Evolutionary conservation across 2,797 vertebrate species (phyloP).

Genomic region (Austrolebias charrua): DNA sequence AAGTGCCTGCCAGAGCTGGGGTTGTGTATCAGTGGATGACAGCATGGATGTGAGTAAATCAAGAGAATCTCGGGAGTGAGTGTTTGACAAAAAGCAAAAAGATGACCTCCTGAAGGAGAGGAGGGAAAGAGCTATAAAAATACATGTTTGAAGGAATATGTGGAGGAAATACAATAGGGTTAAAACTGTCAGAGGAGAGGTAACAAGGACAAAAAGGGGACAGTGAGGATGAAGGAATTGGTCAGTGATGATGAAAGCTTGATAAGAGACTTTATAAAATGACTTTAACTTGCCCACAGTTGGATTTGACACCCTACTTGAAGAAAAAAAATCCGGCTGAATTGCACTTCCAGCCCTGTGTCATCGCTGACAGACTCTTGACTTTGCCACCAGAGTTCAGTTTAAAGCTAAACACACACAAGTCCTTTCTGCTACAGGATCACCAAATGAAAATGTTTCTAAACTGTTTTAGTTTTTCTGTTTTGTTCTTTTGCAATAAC

Average conservation of each 20-base stretch:
- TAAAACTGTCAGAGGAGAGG: constrained; percentile 44
- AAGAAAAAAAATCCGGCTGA: constrained; percentile 37
- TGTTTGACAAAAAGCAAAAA: constrained; percentile 62
- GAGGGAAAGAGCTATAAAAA: constrained; percentile 46
- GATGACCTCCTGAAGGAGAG: constrained; percentile 62
- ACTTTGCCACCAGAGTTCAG: constrained; percentile 33
- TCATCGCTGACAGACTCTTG: constrained; percentile 22
- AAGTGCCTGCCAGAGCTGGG: constrained; percentile 50
- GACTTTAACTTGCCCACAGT: constrained; percentile 26
- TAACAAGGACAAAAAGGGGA: constrained; percentile 48
- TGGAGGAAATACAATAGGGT: constrained; percentile 35
- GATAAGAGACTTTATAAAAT: constrained; percentile 52
- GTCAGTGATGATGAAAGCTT: constrained; percentile 47
- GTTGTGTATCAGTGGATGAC: constrained; percentile 29
- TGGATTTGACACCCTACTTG: constrained; percentile 39
- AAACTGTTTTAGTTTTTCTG: too few relatives aligned
- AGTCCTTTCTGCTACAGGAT: constrained; percentile 5
- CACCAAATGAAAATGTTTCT: not conserved
- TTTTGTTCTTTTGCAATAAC: not conserved
- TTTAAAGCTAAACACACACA: constrained; percentile 1
- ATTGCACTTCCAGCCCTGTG: constrained; percentile 21
- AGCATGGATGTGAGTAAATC: constrained; percentile 58
- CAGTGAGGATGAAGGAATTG: constrained; percentile 42
- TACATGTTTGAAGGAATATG: constrained; percentile 28
- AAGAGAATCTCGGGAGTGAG: constrained; percentile 71